These are phyloP conservation scores for Bergia puertoricense DNA, from an alignment of 92 coral and sea anemone species.

Conservation along the genomic window DNA sequence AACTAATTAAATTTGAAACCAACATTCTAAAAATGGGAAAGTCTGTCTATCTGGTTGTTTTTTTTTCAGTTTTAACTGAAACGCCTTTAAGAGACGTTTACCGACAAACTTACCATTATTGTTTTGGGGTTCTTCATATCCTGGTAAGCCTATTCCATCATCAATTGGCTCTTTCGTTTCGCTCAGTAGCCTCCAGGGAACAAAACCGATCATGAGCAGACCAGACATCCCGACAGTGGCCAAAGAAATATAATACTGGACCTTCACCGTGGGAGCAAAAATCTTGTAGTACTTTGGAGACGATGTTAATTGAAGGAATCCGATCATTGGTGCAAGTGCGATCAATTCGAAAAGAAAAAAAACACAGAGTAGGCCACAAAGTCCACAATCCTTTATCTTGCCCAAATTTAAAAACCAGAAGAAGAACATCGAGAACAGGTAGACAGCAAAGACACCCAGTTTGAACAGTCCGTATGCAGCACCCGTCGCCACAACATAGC, in stretches of 20 bases:
- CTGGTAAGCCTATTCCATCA: not conserved
- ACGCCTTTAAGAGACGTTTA: too few species aligned
- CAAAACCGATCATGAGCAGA: not conserved
- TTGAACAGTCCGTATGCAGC: slow-evolving; percentile 5
- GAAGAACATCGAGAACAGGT: not conserved
- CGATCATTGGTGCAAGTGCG: not conserved
- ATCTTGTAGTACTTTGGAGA: not conserved
- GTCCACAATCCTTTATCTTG: not conserved
- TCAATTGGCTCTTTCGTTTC: not conserved
- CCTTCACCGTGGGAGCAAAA: not conserved
- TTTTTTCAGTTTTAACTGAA: too few species aligned
- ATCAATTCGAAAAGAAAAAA: not conserved
- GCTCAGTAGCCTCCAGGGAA: not conserved
- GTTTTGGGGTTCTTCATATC: not conserved
- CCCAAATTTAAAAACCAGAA: not conserved
- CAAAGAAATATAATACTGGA: not conserved
- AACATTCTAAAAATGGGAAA: too few species aligned
- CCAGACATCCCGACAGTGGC: not conserved
- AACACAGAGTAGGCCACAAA: not conserved
- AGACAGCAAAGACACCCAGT: not conserved
- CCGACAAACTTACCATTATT: too few species aligned
- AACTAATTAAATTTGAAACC: too few species aligned
- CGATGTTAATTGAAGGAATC: not conserved
- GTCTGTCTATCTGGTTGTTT: too few species aligned
- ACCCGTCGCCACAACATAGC: not conserved